phyloP scores from a whole-genome alignment of 2,888 invertebrate genomes.

The Limnephilus auricula region DNA sequence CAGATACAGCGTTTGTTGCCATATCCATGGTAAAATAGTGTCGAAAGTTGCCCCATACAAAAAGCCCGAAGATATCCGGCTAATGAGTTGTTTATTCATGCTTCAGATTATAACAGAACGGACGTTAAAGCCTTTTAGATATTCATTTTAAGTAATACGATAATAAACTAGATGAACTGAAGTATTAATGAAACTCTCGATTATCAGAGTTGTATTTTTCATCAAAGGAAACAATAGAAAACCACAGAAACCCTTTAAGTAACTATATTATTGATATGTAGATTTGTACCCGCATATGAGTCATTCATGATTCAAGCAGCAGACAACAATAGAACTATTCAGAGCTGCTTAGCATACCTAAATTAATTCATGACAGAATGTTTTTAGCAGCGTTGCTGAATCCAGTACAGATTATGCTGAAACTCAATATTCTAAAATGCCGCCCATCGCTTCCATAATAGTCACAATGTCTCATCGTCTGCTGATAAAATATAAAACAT shows the following conservation, averaged over 20 bases:
- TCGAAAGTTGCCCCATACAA: no score
- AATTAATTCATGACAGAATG: neutral
- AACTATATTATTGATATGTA: neutral
- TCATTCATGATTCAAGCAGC: neutral
- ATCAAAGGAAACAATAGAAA: no score
- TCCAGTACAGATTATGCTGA: neutral
- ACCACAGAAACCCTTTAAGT: neutral
- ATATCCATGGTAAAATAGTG: no score
- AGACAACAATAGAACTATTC: neutral
- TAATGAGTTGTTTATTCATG: no score
- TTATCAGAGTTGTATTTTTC: no score
- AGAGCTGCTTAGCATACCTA: neutral
- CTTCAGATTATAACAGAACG: no score
- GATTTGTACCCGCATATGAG: neutral
- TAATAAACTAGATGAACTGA: no score
- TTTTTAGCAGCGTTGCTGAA: neutral
- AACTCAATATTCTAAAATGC: neutral
- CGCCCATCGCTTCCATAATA: neutral
- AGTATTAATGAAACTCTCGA: no score
- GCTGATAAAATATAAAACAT: neutral
- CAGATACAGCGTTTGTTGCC: no score
- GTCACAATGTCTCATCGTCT: neutral
- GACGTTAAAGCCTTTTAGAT: no score
- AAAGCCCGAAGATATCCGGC: no score
- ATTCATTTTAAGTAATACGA: no score